phyloP scores from a whole-genome alignment of 1,140 invertebrate genomes.

The Vanessa atalanta region DNA sequence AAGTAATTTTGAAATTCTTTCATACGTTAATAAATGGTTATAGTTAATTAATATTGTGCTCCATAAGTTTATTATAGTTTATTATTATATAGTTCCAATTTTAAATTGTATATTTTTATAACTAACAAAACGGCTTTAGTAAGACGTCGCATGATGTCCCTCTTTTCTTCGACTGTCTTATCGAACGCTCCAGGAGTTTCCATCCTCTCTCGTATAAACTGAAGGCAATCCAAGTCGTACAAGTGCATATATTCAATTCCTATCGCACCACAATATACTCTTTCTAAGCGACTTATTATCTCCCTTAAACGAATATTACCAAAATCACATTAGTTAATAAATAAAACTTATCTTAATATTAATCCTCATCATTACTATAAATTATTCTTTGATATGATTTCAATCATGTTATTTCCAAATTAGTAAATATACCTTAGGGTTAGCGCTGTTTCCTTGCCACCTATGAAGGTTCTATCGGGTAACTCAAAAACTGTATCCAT shows the following conservation, averaged over 20 bases:
- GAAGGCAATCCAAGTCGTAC: conserved; percentile 87
- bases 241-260: conserved; percentile 96
- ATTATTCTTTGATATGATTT: too few species aligned
- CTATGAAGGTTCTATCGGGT: conserved; percentile 98
- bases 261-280: conserved; percentile 84
- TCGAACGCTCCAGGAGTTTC: conserved; percentile 88
- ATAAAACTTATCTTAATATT: background rate
- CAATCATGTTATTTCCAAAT: background rate
- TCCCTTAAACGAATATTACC: conserved; percentile 80
- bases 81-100: background rate
- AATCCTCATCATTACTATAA: too few species aligned
- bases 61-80: too few species aligned
- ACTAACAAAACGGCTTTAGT: conserved; percentile 83
- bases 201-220: conserved; percentile 91
- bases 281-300: conserved; percentile 89
- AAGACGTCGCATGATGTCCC: conserved; percentile 86
- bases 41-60: too few species aligned
- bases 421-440: conserved; percentile 84
- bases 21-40: too few species aligned
- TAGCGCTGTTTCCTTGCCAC: conserved; percentile 89
- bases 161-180: conserved; percentile 86
- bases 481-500: conserved; percentile 97
- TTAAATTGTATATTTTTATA: background rate
- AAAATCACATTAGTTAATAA: too few species aligned
- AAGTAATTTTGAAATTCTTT: background rate